phyloP scores from a whole-genome alignment of 1,140 invertebrate genomes.

The Sminthurinus signatus region DNA sequence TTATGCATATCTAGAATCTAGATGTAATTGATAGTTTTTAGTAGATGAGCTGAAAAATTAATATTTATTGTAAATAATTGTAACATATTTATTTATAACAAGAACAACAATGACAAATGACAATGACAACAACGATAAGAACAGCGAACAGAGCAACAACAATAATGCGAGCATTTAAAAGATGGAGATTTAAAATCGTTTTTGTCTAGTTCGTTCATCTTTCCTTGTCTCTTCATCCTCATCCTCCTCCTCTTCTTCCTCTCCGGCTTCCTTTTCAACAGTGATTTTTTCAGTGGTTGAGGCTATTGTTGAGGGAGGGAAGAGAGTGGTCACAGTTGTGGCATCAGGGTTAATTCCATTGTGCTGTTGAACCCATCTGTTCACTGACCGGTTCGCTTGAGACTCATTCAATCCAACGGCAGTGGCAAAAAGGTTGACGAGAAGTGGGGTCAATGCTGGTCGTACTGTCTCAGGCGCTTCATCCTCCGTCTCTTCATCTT shows the following conservation, averaged over 20 bases:
- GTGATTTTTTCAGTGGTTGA: background rate
- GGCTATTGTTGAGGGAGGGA: background rate
- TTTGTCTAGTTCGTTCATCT: background rate
- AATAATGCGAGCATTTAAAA: background rate
- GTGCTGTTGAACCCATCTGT: background rate
- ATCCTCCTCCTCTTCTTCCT: constrained; percentile 1
- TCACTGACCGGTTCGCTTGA: background rate
- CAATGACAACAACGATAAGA: background rate
- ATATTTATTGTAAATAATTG: background rate
- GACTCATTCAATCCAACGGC: background rate
- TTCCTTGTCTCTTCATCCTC: background rate
- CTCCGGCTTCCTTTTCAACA: background rate
- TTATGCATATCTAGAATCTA: background rate
- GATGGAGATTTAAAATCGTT: background rate
- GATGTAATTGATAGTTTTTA: background rate
- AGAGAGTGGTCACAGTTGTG: background rate
- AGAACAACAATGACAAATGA: background rate
- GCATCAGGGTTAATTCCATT: background rate
- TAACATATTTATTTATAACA: background rate
- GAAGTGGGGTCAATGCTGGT: background rate
- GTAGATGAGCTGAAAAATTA: background rate
- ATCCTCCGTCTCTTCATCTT: background rate
- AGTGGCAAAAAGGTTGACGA: background rate
- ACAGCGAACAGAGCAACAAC: background rate
- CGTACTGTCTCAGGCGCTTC: background rate